A percentile compares a stretch with the other conserved stretches of the same genome.
Evolutionary conservation across 2,113 vertebrate genomes (phyloP).

Genomic region (Ariopsis seemanni): DNA sequence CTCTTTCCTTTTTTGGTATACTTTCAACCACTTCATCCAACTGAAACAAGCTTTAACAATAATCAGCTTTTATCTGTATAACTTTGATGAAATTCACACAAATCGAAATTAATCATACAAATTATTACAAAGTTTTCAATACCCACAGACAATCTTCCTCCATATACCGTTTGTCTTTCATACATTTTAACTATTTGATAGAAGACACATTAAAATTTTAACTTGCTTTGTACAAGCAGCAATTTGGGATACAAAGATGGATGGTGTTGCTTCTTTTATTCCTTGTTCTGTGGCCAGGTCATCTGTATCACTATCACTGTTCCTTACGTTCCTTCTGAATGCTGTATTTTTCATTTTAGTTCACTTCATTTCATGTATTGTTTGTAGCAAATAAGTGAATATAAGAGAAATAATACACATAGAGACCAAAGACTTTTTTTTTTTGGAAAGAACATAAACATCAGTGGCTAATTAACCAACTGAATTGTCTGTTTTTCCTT

Average conservation of each 20-base stretch:
- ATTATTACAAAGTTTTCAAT: not conserved
- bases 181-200: not conserved
- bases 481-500: not conserved
- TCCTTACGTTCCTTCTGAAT: not conserved
- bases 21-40: no score
- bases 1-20: no score
- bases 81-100: not conserved
- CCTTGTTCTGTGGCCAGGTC: no score
- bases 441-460: not conserved
- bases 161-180: not conserved
- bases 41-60: constrained; percentile 53
- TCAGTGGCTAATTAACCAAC: not conserved
- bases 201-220: no score
- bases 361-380: not conserved
- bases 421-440: not conserved
- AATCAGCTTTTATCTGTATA: not conserved
- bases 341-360: not conserved
- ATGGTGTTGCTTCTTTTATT: no score
- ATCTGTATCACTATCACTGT: no score
- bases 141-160: not conserved
- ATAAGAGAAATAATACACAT: not conserved
- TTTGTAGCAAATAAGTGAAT: not conserved
- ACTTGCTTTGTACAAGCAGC: no score
- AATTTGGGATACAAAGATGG: no score
- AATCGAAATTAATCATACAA: not conserved